A percentile compares a stretch with the other conserved stretches of the same genome.
Evolutionary conservation across 2,113 vertebrate species (phyloP).

Genomic region (Mohoua ochrocephala): DNA sequence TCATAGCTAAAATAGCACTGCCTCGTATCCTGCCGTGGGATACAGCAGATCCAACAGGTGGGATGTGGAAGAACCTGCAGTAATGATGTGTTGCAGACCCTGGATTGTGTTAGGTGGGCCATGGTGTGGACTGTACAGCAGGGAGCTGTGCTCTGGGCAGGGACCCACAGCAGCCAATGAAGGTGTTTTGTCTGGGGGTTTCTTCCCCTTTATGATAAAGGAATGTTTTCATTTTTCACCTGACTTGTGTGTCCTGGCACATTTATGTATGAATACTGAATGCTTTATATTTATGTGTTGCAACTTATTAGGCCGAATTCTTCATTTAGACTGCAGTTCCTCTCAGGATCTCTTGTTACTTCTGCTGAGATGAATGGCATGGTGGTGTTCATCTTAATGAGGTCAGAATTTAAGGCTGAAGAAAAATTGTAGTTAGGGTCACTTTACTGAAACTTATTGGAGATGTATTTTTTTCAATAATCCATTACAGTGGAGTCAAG

Average conservation of each 20-base stretch:
- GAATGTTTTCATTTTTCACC: not conserved
- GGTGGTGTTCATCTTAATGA: not conserved
- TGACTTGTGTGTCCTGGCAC: not conserved
- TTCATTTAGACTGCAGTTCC: not conserved
- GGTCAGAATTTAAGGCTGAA: not conserved
- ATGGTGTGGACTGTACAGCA: not conserved
- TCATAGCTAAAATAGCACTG: not conserved
- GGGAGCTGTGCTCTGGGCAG: not conserved
- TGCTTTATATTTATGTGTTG: not conserved
- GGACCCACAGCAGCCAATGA: not conserved
- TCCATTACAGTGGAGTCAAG: not conserved
- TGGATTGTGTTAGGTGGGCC: not conserved
- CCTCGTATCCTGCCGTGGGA: fast-evolving
- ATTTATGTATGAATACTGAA: not conserved
- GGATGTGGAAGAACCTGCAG: not conserved
- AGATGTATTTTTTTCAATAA: not conserved
- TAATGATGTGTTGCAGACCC: not conserved
- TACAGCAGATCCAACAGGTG: not conserved
- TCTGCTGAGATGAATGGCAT: not conserved
- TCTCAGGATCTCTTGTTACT: not conserved
- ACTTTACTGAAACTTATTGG: not conserved
- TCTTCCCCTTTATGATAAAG: not conserved
- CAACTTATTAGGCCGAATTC: not conserved
- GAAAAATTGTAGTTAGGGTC: not conserved
- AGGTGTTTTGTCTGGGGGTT: not conserved